Conservation (phyloP, 2,797 vertebrate species). For the Melanotaenia maccullochi region DNA sequence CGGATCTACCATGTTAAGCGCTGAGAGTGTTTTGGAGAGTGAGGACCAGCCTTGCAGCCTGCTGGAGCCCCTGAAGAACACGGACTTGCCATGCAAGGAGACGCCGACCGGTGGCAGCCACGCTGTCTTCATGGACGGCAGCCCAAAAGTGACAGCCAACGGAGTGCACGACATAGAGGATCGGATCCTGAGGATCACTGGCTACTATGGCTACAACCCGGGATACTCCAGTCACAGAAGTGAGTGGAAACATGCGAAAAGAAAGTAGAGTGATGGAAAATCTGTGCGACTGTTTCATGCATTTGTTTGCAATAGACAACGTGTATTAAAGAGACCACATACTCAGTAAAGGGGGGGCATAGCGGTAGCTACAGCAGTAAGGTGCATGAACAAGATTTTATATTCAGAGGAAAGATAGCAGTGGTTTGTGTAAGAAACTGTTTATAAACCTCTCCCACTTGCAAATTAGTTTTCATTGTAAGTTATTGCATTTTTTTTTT, state of each 20-base stretch:
- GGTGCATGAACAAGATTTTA: conserved; percentile 1
- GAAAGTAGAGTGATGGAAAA: conserved; percentile 18
- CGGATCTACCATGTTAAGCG: conserved; percentile 75
- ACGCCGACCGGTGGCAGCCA: conserved; percentile 69
- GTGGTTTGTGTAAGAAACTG: conserved; percentile 1
- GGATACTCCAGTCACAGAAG: conserved; percentile 97
- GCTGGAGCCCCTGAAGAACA: conserved; percentile 77
- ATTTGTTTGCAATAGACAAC: conserved; percentile 19
- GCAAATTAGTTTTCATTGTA: conserved; percentile 24
- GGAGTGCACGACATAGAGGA: conserved; percentile 97
- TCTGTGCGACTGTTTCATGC: conserved; percentile 30
- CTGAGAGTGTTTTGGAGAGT: conserved; percentile 66
- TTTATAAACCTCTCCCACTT: background rate
- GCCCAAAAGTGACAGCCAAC: conserved; percentile 90
- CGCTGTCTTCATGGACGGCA: conserved; percentile 53
- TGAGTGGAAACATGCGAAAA: conserved; percentile 81
- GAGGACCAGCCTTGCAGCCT: conserved; percentile 75
- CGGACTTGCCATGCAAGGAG: conserved; percentile 77
- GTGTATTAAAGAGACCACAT: conserved; percentile 9
- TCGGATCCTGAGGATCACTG: conserved; percentile 96
- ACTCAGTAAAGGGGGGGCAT: no score
- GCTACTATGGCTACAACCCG: conserved; percentile 98
- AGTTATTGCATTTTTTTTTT: background rate
- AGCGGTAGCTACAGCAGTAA: no score
- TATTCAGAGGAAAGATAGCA: background rate